Conservation (phyloP, 2,797 vertebrate genomes). For the Sebastes kiyomatsui region DNA sequence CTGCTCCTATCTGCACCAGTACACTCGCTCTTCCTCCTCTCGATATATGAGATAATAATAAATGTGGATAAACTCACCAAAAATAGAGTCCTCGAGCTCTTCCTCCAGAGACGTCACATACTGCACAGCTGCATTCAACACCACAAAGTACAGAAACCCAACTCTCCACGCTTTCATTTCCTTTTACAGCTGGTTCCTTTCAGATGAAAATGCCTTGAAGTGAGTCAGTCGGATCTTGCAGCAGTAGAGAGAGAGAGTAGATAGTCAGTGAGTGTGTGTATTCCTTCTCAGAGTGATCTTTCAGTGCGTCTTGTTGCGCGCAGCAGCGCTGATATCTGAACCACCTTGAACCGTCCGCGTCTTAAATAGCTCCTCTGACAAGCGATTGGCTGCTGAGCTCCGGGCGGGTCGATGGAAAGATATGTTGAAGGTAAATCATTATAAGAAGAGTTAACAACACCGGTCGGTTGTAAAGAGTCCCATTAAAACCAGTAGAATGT, state of each 20-base stretch:
- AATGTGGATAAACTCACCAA: conserved; percentile 71
- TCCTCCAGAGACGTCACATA: conserved; percentile 74
- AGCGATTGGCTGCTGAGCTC: conserved; percentile 68
- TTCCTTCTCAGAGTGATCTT: background rate
- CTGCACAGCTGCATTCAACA: conserved; percentile 68
- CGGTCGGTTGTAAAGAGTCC: background rate
- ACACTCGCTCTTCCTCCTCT: rapidly evolving
- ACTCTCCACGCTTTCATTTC: conserved; percentile 76
- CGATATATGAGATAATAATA: too few relatives aligned
- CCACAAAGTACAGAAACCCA: conserved; percentile 65
- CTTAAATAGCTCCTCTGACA: conserved; percentile 78
- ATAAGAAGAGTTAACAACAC: background rate
- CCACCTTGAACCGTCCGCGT: conserved; percentile 65
- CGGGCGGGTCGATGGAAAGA: conserved; percentile 69
- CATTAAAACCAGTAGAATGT: background rate
- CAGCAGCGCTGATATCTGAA: conserved; percentile 66
- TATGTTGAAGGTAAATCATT: conserved; percentile 64
- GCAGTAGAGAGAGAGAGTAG: background rate
- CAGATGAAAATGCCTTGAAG: background rate
- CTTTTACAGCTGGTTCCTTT: conserved; percentile 51
- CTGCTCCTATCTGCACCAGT: background rate
- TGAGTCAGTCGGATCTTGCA: background rate
- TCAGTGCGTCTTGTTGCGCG: conserved; percentile 51
- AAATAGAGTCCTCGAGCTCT: conserved; percentile 66
- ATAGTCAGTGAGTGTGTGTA: background rate